These are phyloP conservation scores for Nebria ingens DNA, from an alignment of 1,140 invertebrate genomes.

Conservation along the genomic window DNA sequence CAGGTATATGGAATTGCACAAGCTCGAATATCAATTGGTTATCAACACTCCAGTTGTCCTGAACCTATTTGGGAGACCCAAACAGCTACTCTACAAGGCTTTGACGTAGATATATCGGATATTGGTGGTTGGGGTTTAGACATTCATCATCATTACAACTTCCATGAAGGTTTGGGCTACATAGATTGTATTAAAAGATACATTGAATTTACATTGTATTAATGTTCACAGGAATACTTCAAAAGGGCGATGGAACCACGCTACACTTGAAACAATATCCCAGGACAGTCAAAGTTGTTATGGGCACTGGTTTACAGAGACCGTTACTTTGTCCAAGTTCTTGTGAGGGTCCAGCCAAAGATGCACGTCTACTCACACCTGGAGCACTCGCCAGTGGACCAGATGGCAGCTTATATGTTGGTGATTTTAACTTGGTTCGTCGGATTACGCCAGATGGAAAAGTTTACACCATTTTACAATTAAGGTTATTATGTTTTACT, in stretches of 20 bases:
- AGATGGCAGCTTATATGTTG: slow-evolving; percentile 93
- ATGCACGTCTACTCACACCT: slow-evolving; percentile 79
- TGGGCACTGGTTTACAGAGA: slow-evolving; percentile 86
- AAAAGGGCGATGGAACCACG: slow-evolving; percentile 91
- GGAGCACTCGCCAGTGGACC: slow-evolving; percentile 87
- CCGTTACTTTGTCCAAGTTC: slow-evolving; percentile 62
- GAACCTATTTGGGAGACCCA: slow-evolving; percentile 88
- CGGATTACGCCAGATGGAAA: slow-evolving; percentile 84
- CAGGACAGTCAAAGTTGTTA: slow-evolving; percentile 77
- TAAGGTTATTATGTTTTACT: slow-evolving; percentile 51
- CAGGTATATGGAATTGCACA: slow-evolving; percentile 78
- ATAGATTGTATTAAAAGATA: too few relatives aligned
- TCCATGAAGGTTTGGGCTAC: slow-evolving; percentile 95
- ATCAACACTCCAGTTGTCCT: slow-evolving; percentile 81
- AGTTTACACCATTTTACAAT: slow-evolving; percentile 85
- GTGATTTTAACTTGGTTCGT: slow-evolving; percentile 92
- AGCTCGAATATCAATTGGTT: slow-evolving; percentile 83
- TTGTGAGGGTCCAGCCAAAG: slow-evolving; percentile 78
- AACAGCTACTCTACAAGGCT: slow-evolving; percentile 88
- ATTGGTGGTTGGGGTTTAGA: slow-evolving; percentile 96
- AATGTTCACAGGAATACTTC: slow-evolving; percentile 44
- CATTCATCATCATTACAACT: slow-evolving; percentile 97
- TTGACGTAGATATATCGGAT: slow-evolving; percentile 93
- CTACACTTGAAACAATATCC: slow-evolving; percentile 90
- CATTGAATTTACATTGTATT: slow-evolving; percentile 2